phyloP scores from a whole-genome alignment of 2,888 invertebrate genomes.

The Ceramica pisi region DNA sequence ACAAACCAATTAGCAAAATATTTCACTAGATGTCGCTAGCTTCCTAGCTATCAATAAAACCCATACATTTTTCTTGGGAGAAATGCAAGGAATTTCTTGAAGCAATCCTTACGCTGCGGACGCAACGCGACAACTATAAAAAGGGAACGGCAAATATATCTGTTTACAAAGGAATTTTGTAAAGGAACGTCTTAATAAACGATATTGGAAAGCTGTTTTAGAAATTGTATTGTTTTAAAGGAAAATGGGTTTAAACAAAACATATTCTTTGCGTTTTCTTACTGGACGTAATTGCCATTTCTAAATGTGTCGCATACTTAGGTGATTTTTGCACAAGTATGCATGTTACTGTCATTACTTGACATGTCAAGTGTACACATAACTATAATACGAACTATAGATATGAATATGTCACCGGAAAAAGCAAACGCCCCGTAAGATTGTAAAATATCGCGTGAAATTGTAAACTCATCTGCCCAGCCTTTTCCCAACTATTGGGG shows the following conservation, averaged over 20 bases:
- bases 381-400: too few species aligned
- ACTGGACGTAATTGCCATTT: background rate
- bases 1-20: constrained; percentile 25
- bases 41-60: constrained; percentile 33
- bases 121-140: constrained; percentile 52
- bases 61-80: constrained; percentile 52
- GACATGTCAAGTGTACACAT: too few species aligned
- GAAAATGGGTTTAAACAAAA: background rate
- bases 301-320: background rate
- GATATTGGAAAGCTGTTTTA: constrained; percentile 52
- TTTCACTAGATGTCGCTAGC: constrained; percentile 38
- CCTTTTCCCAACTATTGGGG: too few species aligned
- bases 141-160: constrained; percentile 52
- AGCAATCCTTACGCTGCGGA: constrained; percentile 53
- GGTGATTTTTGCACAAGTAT: too few species aligned
- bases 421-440: too few species aligned
- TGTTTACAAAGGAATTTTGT: constrained; percentile 58
- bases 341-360: too few species aligned
- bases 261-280: background rate
- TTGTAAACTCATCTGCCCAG: too few species aligned
- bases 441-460: too few species aligned
- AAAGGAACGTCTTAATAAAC: constrained; percentile 59
- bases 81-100: constrained; percentile 57
- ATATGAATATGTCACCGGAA: too few species aligned
- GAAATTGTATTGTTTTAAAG: constrained; percentile 44